A percentile compares a stretch with the other conserved stretches of the same genome.
Evolutionary conservation across 2,113 vertebrate species (phyloP).

Genomic region (Trochalopteron elliotii): DNA sequence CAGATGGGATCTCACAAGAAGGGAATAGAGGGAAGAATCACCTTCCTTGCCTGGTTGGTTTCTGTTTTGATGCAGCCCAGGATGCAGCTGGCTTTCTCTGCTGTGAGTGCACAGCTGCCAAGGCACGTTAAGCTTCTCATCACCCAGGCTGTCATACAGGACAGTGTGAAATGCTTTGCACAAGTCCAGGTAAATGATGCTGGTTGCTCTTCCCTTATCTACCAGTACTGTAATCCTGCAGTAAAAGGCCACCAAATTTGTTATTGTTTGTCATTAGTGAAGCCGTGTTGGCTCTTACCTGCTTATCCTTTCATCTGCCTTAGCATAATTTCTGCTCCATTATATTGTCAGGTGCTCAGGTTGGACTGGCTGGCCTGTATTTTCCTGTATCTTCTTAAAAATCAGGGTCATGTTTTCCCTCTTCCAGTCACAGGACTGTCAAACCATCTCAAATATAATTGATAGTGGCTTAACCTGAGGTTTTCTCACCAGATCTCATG

Average conservation of each 20-base stretch:
- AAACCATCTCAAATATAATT: neutral
- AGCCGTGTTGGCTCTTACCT: neutral
- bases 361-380: neutral
- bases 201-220: neutral
- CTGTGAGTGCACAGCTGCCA: accelerated
- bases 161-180: neutral
- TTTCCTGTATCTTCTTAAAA: neutral
- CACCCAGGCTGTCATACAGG: neutral
- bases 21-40: neutral
- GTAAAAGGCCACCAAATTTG: neutral
- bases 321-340: neutral
- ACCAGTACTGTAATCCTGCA: too few relatives aligned
- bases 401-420: neutral
- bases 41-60: neutral
- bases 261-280: neutral
- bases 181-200: neutral
- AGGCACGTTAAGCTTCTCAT: neutral
- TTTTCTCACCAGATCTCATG: neutral
- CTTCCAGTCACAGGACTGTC: neutral
- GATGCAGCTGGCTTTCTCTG: neutral
- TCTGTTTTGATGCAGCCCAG: neutral
- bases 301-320: neutral
- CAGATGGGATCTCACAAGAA: neutral
- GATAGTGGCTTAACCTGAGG: neutral
- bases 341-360: neutral